Percentiles rank a stretch among this genome's conserved stretches.
phyloP scores from a whole-genome alignment of 1,140 invertebrate genomes.

The Gryllus bimaculatus region DNA sequence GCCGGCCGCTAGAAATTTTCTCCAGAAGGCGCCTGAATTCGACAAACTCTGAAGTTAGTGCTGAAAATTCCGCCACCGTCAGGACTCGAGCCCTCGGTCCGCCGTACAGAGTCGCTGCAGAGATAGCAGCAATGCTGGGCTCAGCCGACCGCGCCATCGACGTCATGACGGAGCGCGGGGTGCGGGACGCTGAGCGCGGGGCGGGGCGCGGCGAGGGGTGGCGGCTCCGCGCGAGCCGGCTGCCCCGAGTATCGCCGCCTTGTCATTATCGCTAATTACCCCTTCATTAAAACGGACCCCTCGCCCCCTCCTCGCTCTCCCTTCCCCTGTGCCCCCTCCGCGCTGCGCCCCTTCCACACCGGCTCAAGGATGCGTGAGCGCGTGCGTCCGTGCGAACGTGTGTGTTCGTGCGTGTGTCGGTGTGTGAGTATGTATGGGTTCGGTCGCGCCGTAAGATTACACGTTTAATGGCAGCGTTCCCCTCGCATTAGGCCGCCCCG shows the following conservation, averaged over 20 bases:
- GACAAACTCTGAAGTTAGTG: too few species aligned
- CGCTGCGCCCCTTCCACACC: background rate
- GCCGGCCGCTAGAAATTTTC: too few species aligned
- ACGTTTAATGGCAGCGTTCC: background rate
- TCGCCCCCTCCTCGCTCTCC: too few species aligned
- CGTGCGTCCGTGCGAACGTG: background rate
- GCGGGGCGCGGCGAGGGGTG: too few species aligned
- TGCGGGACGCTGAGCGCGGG: background rate
- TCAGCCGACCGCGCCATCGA: background rate
- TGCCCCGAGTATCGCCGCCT: constrained; percentile 1
- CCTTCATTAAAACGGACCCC: background rate
- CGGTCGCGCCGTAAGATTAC: background rate
- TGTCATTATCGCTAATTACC: constrained; percentile 4
- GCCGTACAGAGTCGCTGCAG: too few species aligned
- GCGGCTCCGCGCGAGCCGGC: too few species aligned
- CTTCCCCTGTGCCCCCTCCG: too few species aligned
- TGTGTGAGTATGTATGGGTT: background rate
- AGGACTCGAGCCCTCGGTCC: too few species aligned
- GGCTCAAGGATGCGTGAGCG: background rate
- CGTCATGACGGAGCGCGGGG: too few species aligned
- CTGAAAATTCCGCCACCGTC: too few species aligned
- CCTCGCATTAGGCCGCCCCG: background rate
- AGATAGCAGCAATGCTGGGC: too few species aligned
- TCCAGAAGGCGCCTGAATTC: too few species aligned
- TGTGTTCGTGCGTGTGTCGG: background rate